Conservation (phyloP, 2,888 invertebrate genomes). For the Altica lythri region DNA sequence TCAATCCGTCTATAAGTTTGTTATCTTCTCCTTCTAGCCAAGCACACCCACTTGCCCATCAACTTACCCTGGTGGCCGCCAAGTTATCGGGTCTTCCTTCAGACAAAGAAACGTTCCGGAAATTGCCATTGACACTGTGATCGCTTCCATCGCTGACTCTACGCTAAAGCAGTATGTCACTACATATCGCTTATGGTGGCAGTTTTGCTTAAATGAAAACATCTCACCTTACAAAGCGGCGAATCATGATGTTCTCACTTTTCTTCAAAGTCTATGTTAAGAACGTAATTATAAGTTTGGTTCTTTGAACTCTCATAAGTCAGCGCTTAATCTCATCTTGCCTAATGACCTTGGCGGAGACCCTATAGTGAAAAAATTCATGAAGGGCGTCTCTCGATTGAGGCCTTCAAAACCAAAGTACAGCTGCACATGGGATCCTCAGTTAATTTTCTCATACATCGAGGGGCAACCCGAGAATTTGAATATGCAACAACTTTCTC, state of each 20-base stretch:
- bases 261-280: conserved; percentile 13
- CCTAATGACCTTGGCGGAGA: conserved; percentile 8
- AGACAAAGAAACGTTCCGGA: conserved; percentile 13
- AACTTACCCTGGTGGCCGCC: conserved; percentile 30
- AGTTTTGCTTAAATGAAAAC: conserved; percentile 9
- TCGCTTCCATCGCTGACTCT: conserved; percentile 8
- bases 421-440: conserved; percentile 37
- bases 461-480: conserved; percentile 10
- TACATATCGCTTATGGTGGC: conserved; percentile 21
- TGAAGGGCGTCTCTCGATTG: conserved; percentile 32
- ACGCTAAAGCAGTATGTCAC: conserved; percentile 21
- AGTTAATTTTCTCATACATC: conserved; percentile 28
- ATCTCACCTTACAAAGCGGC: neutral
- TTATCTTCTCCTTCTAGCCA: conserved; percentile 27
- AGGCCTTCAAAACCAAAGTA: conserved; percentile 34
- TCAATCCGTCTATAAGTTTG: conserved; percentile 24
- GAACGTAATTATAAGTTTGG: conserved; percentile 4
- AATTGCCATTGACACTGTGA: conserved; percentile 9
- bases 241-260: conserved; percentile 7
- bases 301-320: conserved; percentile 19
- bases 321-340: conserved; percentile 21
- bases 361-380: conserved; percentile 20
- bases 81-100: conserved; percentile 23
- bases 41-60: conserved; percentile 21
- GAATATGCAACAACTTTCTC: conserved; percentile 18